Evolutionary conservation across 2,888 invertebrate species (phyloP), one percentile per base, ranked within the genome.

Genomic region (Arge pagana): DNA sequence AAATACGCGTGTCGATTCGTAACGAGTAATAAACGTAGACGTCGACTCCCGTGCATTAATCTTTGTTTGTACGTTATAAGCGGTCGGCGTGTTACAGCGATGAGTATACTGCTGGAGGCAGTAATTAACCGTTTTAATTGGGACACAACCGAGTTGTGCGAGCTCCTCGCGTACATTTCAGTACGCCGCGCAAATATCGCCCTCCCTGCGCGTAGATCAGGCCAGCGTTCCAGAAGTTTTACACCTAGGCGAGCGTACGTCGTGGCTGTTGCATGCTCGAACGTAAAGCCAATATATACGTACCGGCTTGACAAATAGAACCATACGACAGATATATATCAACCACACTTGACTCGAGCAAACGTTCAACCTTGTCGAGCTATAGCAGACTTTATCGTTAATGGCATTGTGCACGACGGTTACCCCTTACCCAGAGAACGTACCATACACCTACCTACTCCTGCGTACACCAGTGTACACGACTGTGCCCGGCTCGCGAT

Each of bases 81-180:
- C n/a, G n/a, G n/a, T n/a, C n/a, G n/a, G n/a, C n/a, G n/a, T n/a
- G n/a, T n/a, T n/a, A n/a, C n/a, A n/a, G n/a, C n/a, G n/a, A 3
- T 26, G 4, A 10, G 28, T 26, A n/a, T 3, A n/a, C 35, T 8
- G 21, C 45, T 15, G 31, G 26, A 28, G 33, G 40, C 42, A 52
- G 54, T 55, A 58, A 62, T 65, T 62, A 60, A 58, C 53, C 49
- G 50, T 31, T 40, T 61, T 60, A 64, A 63, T 64, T 61, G 58
- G 61, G 50, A 41, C 52, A 52, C 50, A 37, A 51, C 52, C 54
- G 26, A 31, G 49, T 36, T 36, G 51, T 30, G 24, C 21, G 26
- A 59, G 51, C 58, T 56, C 50, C 56, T 55, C 53, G 58, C 58
- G 55, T 58, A 58, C 52, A 48, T 50, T 35, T n/a, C 35, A 23